Base-by-base conservation (phyloP, 2,113 vertebrate species). In the Campylomormyrus tamandua region DNA sequence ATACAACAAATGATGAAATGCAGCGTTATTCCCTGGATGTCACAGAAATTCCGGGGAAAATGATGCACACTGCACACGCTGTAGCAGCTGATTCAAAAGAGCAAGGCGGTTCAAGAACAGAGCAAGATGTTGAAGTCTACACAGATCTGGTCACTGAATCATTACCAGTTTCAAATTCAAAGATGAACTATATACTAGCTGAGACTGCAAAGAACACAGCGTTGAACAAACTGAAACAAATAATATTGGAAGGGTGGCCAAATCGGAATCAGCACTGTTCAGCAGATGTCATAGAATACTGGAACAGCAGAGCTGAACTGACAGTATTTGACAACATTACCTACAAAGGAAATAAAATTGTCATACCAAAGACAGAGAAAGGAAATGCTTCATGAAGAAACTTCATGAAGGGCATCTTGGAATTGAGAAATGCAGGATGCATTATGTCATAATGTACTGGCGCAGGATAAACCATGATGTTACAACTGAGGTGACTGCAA, bases 301-400 rank as follows among this genome's bases (percentile, higher is more conserved):
- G 89, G 89, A 89, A 62, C 53, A 49, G 89, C n/a, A 24, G 56
- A 62, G 83, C 83, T 13, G 83, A 90, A n/a, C 21, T 58, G n/a
- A 45, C 53, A 31, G 80, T 85, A 13, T 52, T 85, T 15, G 50
- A 58, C 19, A 70, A 53, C 27, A 62, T 86, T 62, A 31, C 58
- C 66, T 90, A 62, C 10, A 86, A 90, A 45, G 89, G 89, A 24
- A 66, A 83, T 42, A 86, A 90, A 45, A 86, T 90, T 24, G 52
- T 84, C 89, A 66, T 66, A 66, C 21, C 49, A 56, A 89, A 27
- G 21, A 45, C 21, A 46, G 24, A 80, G 45, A 45, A 70, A 89
- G 27, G 8, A 50, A 31, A 89, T 89, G 88, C 48, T 89, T 52
- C 50, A 52, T 52, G 11, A 45, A 89, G 27, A 89, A 74, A 13